Evolutionary conservation across 92 coral and sea anemone genomes (phyloP).

Genomic region (Palythoa grandiflora): DNA sequence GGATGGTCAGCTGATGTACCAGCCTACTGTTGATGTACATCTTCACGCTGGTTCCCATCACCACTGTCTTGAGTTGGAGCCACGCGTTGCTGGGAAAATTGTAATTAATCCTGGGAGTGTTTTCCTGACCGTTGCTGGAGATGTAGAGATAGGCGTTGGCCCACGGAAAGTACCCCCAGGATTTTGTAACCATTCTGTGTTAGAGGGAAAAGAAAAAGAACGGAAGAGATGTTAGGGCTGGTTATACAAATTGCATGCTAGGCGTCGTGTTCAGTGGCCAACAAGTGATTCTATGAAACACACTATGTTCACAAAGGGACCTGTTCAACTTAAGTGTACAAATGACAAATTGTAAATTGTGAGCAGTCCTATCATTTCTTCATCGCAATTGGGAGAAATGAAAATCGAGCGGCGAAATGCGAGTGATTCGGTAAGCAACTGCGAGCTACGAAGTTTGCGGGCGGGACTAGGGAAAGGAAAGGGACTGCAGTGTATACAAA

Average conservation of each 20-base stretch:
- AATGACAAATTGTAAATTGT: not conserved
- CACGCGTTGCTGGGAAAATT: conserved; percentile 28
- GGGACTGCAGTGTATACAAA: no score
- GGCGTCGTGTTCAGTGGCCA: not conserved
- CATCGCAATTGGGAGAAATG: no score
- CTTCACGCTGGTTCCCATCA: conserved; percentile 55
- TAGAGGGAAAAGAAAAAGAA: not conserved
- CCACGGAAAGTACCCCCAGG: conserved; percentile 63
- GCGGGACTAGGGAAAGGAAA: no score
- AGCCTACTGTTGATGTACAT: conserved; percentile 59
- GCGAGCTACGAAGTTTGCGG: no score
- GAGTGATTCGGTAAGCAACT: no score
- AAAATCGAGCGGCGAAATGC: no score
- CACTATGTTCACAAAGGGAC: not conserved
- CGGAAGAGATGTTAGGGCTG: not conserved
- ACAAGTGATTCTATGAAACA: not conserved
- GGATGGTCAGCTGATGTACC: conserved; percentile 59
- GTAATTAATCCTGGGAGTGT: conserved; percentile 44
- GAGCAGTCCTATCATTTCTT: no score
- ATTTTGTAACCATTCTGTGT: conserved; percentile 59
- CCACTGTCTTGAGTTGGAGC: conserved; percentile 58
- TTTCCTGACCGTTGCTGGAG: conserved; percentile 52
- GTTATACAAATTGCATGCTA: not conserved
- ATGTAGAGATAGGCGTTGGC: conserved; percentile 14
- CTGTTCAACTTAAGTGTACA: not conserved